Base-by-base conservation (phyloP, 2,797 vertebrate genomes). In the Distichodus sexfasciatus region DNA sequence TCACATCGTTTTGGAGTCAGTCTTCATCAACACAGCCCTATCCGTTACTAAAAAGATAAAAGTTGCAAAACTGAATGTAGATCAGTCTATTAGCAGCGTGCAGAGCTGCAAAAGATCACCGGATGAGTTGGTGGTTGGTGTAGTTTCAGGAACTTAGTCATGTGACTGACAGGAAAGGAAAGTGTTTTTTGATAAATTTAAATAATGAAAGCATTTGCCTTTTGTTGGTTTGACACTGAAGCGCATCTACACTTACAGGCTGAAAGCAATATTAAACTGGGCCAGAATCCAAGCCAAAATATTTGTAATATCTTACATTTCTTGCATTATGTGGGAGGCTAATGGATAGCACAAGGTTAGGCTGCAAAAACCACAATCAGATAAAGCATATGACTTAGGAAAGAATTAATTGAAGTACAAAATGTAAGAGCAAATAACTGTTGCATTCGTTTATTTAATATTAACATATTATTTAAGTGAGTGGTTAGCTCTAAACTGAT, bases 161-260 rank as follows among this genome's bases (percentile, higher is more conserved):
- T 48, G 64, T 82, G 82, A 84, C 80, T 75, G 64, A 62, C 84
- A 89, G 85, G 81, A 81, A 80, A 64, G 64, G n/a, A 86, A 84
- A 76, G 78, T 60, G 17, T 19, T 28, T 62, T 79, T 47, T 11
- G 10, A 72, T 50, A 61, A n/a, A 28, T 62, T 79, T 47, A 10
- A 9, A 72, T 50, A 61, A n/a, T 51, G 40, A 40, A 36, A 23
- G 31, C 48, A 6, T 19, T 71, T 68, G 74, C 28, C 10, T 10
- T 57, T 55, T 54, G 38, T 43, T 53, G 19, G 36, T 62, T n/a
- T n/a, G n/a, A n/a, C n/a, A n/a, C n/a, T n/a, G n/a, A n/a, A n/a
- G n/a, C n/a, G n/a, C n/a, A n/a, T n/a, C n/a, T n/a, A n/a, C n/a
- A n/a, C n/a, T n/a, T n/a, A n/a, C n/a, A n/a, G n/a, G n/a, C n/a